phyloP scores from a whole-genome alignment of 2,888 invertebrate genomes.

The Coelogynopora nodosa region DNA sequence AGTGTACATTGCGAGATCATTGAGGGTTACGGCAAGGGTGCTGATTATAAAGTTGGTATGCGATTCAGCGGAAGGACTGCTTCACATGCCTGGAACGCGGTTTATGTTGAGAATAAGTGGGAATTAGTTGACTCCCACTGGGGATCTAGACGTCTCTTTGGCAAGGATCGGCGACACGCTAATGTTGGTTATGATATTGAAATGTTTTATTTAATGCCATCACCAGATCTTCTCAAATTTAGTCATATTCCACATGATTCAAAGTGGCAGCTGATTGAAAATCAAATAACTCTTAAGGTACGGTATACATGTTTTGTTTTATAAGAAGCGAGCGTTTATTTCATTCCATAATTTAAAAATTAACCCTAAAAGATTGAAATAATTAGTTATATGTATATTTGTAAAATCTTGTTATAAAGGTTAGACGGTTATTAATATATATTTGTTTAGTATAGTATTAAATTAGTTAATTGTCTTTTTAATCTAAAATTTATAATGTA shows the following conservation, averaged over 20 bases:
- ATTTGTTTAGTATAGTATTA: too few species aligned
- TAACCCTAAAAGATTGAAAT: too few species aligned
- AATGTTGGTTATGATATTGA: slow-evolving; percentile 36
- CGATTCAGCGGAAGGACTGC: slow-evolving; percentile 31
- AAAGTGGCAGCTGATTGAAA: slow-evolving; percentile 30
- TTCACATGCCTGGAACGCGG: slow-evolving; percentile 36
- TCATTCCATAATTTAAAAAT: too few species aligned
- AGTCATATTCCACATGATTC: slow-evolving; percentile 40
- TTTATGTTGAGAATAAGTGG: slow-evolving; percentile 26
- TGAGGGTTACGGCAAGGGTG: slow-evolving; percentile 38
- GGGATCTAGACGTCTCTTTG: slow-evolving; percentile 33
- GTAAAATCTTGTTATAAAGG: too few species aligned
- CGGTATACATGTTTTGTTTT: neutral
- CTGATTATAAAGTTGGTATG: slow-evolving; percentile 38
- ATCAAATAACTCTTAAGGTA: slow-evolving; percentile 27
- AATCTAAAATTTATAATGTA: too few species aligned
- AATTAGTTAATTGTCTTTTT: too few species aligned
- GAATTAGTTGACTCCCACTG: slow-evolving; percentile 35
- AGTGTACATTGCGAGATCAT: slow-evolving; percentile 16
- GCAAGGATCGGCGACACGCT: neutral
- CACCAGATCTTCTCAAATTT: slow-evolving; percentile 23
- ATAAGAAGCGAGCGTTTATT: too few species aligned
- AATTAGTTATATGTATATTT: too few species aligned
- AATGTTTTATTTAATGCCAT: slow-evolving; percentile 36
- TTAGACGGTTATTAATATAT: too few species aligned